Evolutionary conservation across 2,113 vertebrate species (phyloP), one percentile per base, ranked within the genome.

Genomic region (Cichladusa arquata): DNA sequence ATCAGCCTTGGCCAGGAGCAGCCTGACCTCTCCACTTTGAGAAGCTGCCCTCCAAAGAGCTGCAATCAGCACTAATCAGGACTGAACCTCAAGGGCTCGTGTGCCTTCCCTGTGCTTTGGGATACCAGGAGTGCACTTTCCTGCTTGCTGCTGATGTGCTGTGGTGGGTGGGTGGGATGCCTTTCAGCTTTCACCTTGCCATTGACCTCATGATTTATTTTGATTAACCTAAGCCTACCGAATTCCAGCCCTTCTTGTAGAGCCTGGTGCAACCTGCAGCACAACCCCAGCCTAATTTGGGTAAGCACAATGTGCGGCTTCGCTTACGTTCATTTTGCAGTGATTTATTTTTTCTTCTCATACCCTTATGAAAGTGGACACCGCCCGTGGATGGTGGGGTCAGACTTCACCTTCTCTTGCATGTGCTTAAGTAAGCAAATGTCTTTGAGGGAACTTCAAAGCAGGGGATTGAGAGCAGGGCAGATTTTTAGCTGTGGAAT

Each of bases 311-410:
- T 33, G 31, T 45, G 83, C 96, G 85, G 86, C 93, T 88, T 94
- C 25, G 11, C 89, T 95, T 91, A 72, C 86, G 42, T 86, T 95
- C 82, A 9, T 94, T 96, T 96, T 70, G 57, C 50, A 24, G 86
- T 87, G 96, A 97, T 98, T 98, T 98, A 97, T 98, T 98, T 98
- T 98, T 98, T 88, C 96, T 98, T 97, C 94, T 95, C 88, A 81
- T 96, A 70, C 83, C 81, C 96, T 95, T 38, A 77, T 96, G 96
- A 97, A 98, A 98, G 91, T 82, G 93, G 96, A 97, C 96, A 96
- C 88, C 93, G 80, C 51, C 82, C 65, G 78, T 92, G 81, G 91
- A 81, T 94, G 92, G 67, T 83, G 56, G 91, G 82, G 92, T 97
- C 95, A 94, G 92, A 70, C 95, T 96, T 96, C 95, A 88, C 74